These are phyloP conservation scores for Zaprionus tsacasi DNA, from an alignment of 1,140 invertebrate species.

Conservation along the genomic window DNA sequence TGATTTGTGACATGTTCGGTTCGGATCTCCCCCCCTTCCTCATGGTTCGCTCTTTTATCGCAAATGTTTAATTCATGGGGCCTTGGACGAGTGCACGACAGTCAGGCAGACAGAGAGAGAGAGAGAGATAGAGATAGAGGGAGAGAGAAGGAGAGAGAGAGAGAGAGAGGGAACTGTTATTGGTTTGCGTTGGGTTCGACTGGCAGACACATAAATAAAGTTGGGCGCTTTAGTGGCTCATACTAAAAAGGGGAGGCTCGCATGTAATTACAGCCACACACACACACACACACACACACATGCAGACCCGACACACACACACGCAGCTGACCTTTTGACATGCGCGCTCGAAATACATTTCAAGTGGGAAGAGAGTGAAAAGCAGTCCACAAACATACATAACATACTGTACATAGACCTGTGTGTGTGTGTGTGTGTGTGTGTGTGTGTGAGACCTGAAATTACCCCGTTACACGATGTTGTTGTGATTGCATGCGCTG, in stretches of 20 bases:
- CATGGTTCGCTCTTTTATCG: constrained; percentile 61
- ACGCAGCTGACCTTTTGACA: constrained; percentile 73
- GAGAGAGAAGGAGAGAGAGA: background rate
- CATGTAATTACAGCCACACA: constrained; percentile 69
- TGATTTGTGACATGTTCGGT: constrained; percentile 75
- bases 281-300: constrained; percentile 20
- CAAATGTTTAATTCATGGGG: constrained; percentile 76
- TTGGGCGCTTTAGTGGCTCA: constrained; percentile 66
- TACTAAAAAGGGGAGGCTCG: constrained; percentile 74
- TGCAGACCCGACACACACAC: constrained; percentile 22
- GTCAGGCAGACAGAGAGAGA: background rate
- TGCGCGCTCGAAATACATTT: constrained; percentile 81
- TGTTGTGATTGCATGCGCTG: constrained; percentile 40
- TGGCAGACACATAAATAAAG: constrained; percentile 72
- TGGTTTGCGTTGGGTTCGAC: constrained; percentile 25
- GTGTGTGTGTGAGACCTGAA: constrained; percentile 55
- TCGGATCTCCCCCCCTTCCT: constrained; percentile 4
- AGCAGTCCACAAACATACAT: constrained; percentile 1
- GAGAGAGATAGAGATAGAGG: background rate
- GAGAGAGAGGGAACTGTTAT: background rate
- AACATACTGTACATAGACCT: background rate
- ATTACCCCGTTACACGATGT: constrained; percentile 3
- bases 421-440: constrained; percentile 2
- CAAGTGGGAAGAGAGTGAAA: constrained; percentile 55
- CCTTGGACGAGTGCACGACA: constrained; percentile 29